Evolutionary conservation across 2,888 invertebrate genomes (phyloP).

Genomic region (Phrixothrix hirtus): DNA sequence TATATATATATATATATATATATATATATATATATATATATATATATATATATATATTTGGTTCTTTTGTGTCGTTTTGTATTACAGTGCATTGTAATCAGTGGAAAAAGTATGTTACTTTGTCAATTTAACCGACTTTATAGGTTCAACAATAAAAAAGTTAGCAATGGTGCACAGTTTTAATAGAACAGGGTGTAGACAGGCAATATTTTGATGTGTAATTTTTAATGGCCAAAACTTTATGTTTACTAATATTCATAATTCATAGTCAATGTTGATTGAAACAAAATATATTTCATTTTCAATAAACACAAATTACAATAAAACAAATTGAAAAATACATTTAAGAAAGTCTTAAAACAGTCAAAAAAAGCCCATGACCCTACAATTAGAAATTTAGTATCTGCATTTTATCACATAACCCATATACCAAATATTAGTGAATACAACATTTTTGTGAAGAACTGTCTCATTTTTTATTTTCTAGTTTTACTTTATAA

Average conservation of each 20-base stretch:
- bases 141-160: too few relatives aligned
- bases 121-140: too few relatives aligned
- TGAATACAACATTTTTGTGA: constrained; percentile 34
- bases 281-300: constrained; percentile 55
- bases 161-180: too few relatives aligned
- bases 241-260: constrained; percentile 41
- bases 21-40: too few relatives aligned
- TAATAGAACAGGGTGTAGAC: constrained; percentile 3
- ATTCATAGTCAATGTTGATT: constrained; percentile 55
- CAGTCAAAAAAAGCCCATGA: constrained; percentile 43
- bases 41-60: too few relatives aligned
- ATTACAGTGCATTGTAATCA: too few relatives aligned
- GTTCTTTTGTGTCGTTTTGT: too few relatives aligned
- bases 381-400: constrained; percentile 43
- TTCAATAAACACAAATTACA: constrained; percentile 48
- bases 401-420: constrained; percentile 49
- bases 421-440: constrained; percentile 46
- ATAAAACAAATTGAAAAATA: constrained; percentile 52
- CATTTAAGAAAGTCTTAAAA: constrained; percentile 51
- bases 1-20: too few relatives aligned
- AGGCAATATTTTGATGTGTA: constrained; percentile 21
- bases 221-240: constrained; percentile 43
- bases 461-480: constrained; percentile 69
- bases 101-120: too few relatives aligned
- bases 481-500: constrained; percentile 83